Base-by-base conservation (phyloP, 2,113 vertebrate species). In the Pituophis catenifer region DNA sequence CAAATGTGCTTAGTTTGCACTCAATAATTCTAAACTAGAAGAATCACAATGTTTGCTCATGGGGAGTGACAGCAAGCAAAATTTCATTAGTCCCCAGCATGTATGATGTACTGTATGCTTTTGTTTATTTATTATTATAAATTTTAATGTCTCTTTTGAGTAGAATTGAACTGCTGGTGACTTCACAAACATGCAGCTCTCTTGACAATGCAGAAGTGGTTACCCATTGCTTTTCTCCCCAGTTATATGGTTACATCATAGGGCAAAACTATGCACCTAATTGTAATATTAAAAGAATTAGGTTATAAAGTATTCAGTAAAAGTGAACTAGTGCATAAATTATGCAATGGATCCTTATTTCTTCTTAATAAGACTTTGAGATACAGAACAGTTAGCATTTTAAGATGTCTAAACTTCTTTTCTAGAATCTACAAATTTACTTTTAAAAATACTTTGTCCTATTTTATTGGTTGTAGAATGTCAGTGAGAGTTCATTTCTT, bases 231-330 rank as follows among this genome's bases (percentile, higher is more conserved):
- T 7, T 29, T 6, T 26, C 19, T 44, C 21, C 48, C 48, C 48
- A 54, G 26, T 65, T 91, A 85, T 52, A 54, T 81, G 21, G 90
- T 91, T 95, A 94, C 70, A 94, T 91, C 92, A 94, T 70, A 92
- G 59, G 88, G 94, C 44, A 95, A 90, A 94, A 96, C 95, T 87
- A 91, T 6, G 4, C 89, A 87, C 50, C 50, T 15, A 90, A 65
- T 52, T 48, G 93, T 65, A 93, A 89, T 55, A 93, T 70, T n/a
- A 50, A 90, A 58, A 38, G 81, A 75, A 95, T 70, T 93, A 86
- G 93, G 9, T 93, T 89, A 93, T 54, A 94, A 89, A 65, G 3
- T n/a, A 7, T 90, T 52, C 48, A 53, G 44, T 55, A 81, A 75
- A 52, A 19, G 8, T 55, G 62, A 92, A 89, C n/a, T 3, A 48